phyloP scores from a whole-genome alignment of 1,140 invertebrate species.

The Achroia grisella region DNA sequence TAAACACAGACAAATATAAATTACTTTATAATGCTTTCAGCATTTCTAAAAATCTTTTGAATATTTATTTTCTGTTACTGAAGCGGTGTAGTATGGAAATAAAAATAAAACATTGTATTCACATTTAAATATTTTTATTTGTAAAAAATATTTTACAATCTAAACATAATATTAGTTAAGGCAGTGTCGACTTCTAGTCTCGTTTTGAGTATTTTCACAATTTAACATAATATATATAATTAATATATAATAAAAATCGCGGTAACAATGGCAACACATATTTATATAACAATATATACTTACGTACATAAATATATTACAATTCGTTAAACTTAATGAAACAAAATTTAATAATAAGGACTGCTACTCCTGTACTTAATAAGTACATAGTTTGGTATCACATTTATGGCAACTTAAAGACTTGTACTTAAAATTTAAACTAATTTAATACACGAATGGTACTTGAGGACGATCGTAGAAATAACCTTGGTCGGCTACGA shows the following conservation, averaged over 20 bases:
- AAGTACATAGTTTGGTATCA: slow-evolving; percentile 58
- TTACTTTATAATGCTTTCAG: too few species aligned
- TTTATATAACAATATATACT: slow-evolving; percentile 1
- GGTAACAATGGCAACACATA: slow-evolving; percentile 16
- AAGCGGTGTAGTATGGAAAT: slow-evolving; percentile 1
- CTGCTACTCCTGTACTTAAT: slow-evolving; percentile 21
- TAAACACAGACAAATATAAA: too few species aligned
- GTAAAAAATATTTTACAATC: slow-evolving; percentile 51
- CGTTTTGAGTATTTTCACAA: slow-evolving; percentile 54
- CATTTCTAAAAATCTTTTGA: too few species aligned
- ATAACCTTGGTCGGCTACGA: slow-evolving; percentile 47
- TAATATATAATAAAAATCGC: slow-evolving; percentile 21
- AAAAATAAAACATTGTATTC: slow-evolving; percentile 6
- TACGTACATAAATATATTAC: slow-evolving; percentile 9
- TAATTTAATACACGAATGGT: slow-evolving; percentile 57
- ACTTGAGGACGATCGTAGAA: slow-evolving; percentile 56
- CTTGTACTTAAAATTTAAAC: slow-evolving; percentile 15
- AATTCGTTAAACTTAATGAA: neutral
- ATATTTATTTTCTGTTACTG: too few species aligned
- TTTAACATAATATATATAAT: slow-evolving; percentile 23
- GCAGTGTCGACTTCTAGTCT: slow-evolving; percentile 47
- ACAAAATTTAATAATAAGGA: slow-evolving; percentile 23
- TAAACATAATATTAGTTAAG: slow-evolving; percentile 55
- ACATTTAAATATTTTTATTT: slow-evolving; percentile 31
- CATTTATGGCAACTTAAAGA: slow-evolving; percentile 60